These are phyloP conservation scores for Falco cherrug DNA, from an alignment of 2,797 vertebrate species.

Conservation along the genomic window DNA sequence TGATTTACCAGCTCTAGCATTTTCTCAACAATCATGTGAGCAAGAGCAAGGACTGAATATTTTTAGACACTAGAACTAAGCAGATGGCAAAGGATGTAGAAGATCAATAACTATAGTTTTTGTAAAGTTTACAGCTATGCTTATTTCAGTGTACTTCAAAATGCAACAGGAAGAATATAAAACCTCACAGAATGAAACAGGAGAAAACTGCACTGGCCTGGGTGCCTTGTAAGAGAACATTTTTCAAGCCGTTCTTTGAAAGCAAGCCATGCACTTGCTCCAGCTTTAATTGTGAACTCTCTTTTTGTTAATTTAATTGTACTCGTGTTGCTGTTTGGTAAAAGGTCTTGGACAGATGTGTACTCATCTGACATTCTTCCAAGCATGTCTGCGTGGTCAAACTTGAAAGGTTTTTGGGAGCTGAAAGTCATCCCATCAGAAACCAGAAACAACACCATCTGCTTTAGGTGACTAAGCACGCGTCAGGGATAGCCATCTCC, in stretches of 20 bases:
- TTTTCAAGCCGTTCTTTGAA: conserved; percentile 15
- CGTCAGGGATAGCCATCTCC: conserved; percentile 22
- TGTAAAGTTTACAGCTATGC: conserved; percentile 42
- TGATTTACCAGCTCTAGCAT: conserved; percentile 56
- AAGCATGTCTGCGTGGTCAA: conserved; percentile 43
- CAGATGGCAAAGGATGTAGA: conserved; percentile 39
- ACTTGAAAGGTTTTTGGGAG: conserved; percentile 60
- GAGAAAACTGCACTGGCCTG: background rate
- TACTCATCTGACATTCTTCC: conserved; percentile 56
- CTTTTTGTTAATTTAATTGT: conserved; percentile 64
- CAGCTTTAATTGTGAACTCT: conserved; percentile 35
- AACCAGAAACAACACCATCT: conserved; percentile 57
- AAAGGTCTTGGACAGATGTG: conserved; percentile 59
- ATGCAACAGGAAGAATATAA: background rate
- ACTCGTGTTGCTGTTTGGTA: conserved; percentile 35
- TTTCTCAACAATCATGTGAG: conserved; percentile 68
- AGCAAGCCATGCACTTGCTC: conserved; percentile 30
- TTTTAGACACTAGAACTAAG: conserved; percentile 54
- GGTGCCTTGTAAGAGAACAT: background rate
- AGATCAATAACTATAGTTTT: conserved; percentile 44
- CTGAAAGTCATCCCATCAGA: conserved; percentile 50
- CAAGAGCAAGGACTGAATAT: conserved; percentile 37
- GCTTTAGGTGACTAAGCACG: conserved; percentile 49
- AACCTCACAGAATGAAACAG: background rate
- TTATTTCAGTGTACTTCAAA: conserved; percentile 34